Conservation (phyloP, 2,888 invertebrate genomes). For the Latrodectus hesperus region DNA sequence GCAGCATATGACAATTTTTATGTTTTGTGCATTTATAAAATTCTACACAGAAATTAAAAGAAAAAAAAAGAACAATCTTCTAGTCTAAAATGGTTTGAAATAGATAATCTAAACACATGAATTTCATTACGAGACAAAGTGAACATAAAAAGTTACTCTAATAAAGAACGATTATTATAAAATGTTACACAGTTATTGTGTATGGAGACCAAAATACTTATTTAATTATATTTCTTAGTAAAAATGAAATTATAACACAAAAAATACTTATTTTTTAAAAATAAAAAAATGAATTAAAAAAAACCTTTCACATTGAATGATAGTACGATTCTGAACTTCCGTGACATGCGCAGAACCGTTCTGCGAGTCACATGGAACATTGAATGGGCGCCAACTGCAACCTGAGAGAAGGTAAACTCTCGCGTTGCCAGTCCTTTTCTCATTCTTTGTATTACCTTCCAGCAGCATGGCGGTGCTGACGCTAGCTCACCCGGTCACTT, state of each 20-base stretch:
- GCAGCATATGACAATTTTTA: too few species aligned
- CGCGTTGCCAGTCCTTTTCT: slow-evolving; percentile 7
- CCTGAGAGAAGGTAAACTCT: slow-evolving; percentile 34
- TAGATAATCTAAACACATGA: too few species aligned
- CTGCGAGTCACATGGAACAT: slow-evolving; percentile 20
- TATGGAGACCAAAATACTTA: neutral
- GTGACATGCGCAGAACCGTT: slow-evolving; percentile 23
- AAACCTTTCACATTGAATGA: neutral
- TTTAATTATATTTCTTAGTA: neutral
- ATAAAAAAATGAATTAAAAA: neutral
- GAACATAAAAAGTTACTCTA: too few species aligned
- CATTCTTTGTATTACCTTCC: slow-evolving; percentile 24
- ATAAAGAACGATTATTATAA: too few species aligned
- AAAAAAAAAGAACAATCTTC: too few species aligned
- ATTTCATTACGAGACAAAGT: too few species aligned
- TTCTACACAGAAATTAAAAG: too few species aligned
- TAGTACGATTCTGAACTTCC: neutral
- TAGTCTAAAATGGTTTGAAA: too few species aligned
- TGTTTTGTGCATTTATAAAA: too few species aligned
- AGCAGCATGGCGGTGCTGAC: slow-evolving; percentile 34
- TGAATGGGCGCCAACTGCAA: slow-evolving; percentile 60
- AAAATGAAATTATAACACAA: neutral
- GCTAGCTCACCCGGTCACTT: slow-evolving; percentile 12
- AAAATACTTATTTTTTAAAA: neutral
- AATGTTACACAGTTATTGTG: neutral